Evolutionary conservation across 92 coral and sea anemone species (phyloP).

Genomic region (Palythoa caribaeorum): DNA sequence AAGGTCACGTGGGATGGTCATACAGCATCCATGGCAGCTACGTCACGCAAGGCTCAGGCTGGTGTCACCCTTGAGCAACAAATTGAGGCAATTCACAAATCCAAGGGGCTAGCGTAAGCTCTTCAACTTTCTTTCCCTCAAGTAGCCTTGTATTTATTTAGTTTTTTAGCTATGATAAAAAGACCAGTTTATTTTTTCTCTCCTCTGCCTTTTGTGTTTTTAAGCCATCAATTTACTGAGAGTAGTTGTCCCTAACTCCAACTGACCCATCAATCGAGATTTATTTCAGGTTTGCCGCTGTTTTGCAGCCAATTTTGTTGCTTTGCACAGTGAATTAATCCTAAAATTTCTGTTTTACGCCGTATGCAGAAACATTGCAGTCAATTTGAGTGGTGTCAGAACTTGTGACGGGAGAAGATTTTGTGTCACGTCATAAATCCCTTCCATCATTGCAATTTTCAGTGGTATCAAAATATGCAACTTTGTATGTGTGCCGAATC

Average conservation of each 20-base stretch:
- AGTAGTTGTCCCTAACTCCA: not conserved
- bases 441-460: too few species aligned
- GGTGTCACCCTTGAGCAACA: constrained; percentile 97
- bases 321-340: too few species aligned
- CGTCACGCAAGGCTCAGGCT: constrained; percentile 96
- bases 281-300: too few species aligned
- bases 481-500: too few species aligned
- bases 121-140: not conserved
- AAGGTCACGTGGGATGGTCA: constrained; percentile 99
- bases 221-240: not conserved
- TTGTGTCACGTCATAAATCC: too few species aligned
- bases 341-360: too few species aligned
- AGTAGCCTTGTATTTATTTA: not conserved
- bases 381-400: too few species aligned
- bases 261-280: not conserved
- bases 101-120: constrained; percentile 96
- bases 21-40: constrained; percentile 97
- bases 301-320: too few species aligned
- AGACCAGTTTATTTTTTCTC: not conserved
- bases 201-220: not conserved
- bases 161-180: not conserved
- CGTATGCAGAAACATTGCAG: too few species aligned
- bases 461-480: too few species aligned
- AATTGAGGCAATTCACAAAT: constrained; percentile 98
- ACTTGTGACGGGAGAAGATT: too few species aligned